Evolutionary conservation across 2,113 vertebrate species (phyloP).

Genomic region (Rattus rattus): DNA sequence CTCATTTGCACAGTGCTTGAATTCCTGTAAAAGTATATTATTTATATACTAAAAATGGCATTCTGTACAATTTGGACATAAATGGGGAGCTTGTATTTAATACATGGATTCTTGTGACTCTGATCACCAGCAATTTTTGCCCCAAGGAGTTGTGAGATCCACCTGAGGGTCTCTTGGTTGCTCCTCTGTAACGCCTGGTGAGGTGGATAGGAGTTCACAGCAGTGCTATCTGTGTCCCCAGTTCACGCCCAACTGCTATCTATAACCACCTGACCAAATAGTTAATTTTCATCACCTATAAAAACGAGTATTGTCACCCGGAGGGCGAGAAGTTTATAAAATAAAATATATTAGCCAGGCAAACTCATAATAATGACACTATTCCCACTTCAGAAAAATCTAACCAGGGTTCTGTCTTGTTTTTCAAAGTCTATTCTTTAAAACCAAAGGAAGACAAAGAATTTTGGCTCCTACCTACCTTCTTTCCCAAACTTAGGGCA

Average conservation of each 20-base stretch:
- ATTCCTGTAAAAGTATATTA: constrained; percentile 33
- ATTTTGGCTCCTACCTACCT: not conserved
- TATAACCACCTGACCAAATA: not conserved
- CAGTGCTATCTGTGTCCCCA: not conserved
- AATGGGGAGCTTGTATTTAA: constrained; percentile 25
- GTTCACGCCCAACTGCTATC: not conserved
- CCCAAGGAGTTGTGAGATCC: not conserved
- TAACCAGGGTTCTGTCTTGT: not conserved
- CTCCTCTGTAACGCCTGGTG: not conserved
- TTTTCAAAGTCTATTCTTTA: not conserved
- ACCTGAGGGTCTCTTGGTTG: not conserved
- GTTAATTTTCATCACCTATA: not conserved
- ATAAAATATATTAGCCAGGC: not conserved
- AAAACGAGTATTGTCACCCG: not conserved
- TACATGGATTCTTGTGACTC: not conserved
- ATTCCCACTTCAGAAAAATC: not conserved
- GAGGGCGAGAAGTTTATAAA: not conserved
- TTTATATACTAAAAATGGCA: not conserved
- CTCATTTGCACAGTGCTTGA: not conserved
- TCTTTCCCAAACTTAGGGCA: not conserved
- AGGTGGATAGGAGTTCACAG: not conserved
- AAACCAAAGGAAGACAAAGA: not conserved
- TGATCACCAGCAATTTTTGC: not conserved
- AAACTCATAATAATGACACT: not conserved
- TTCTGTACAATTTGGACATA: not conserved